Base-by-base conservation (phyloP, 1,140 invertebrate genomes). In the Helicorthomorpha holstii region DNA sequence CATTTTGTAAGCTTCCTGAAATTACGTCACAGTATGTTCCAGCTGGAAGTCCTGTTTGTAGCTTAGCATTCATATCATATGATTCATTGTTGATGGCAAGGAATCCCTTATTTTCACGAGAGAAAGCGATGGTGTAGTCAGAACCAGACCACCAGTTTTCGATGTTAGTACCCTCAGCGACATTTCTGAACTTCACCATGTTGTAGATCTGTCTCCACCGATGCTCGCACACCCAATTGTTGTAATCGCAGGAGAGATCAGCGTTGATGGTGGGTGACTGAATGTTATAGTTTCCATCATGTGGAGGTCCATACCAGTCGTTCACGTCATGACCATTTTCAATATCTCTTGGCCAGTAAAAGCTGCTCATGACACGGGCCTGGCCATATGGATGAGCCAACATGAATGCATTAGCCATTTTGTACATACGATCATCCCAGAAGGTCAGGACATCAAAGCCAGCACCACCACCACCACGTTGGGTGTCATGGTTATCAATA, bases 181-280 rank as follows among this genome's bases (percentile, higher is more conserved):
- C 27, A 46, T 50, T 50, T 42, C 49, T 3, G 49, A 50, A 50
- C 25, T 23, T 44, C 3, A 43, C 49, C 49, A 50, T 50, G 49
- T 50, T 50, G 34, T 50, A 50, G n/a, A 50, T 50, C 49, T 50
- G 49, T 4, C 49, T 3, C 86, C 85, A 91, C 22, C 85, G 75
- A 65, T 93, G 88, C 66, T 93, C 88, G 62, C 89, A 93, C 0
- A 90, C 66, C 85, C 85, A 93, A 1, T 84, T 85, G 59, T 80
- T 79, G 29, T n/a, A n/a, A 1, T 71, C 75, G 59, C 87, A 92
- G 1, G 68, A 72, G 1, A 74, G 70, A 57, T 85, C 75, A n/a
- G 68, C 50, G 38, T 79, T 76, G 42, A 85, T 76, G 22, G 64
- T 68, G 4, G 82, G 76, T 14, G 75, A 72, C 12, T 78, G 66